phyloP scores from a whole-genome alignment of 1,140 invertebrate species.

The Leptopilina clavipes region DNA sequence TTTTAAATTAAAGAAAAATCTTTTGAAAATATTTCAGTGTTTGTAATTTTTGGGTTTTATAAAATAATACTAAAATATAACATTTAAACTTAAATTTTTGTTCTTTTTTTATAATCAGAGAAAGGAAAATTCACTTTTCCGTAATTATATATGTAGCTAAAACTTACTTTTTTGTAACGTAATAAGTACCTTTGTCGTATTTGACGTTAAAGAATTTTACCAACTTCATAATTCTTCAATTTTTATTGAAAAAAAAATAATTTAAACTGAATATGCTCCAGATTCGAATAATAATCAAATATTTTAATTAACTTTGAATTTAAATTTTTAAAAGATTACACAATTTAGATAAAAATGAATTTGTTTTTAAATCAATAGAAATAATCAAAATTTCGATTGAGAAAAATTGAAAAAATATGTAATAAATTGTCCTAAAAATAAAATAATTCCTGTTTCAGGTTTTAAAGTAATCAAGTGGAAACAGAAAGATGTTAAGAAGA shows the following conservation, averaged over 20 bases:
- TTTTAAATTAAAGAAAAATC: too few species aligned
- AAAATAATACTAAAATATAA: too few species aligned
- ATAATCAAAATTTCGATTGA: too few species aligned
- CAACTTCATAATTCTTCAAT: background rate
- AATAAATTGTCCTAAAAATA: too few species aligned
- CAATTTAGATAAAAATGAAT: too few species aligned
- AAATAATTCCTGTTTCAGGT: background rate
- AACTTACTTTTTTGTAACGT: background rate
- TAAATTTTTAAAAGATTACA: too few species aligned
- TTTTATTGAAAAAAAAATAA: background rate
- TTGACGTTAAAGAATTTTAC: background rate
- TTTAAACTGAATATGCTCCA: too few species aligned
- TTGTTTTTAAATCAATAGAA: too few species aligned
- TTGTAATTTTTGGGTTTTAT: background rate
- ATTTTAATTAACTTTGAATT: background rate
- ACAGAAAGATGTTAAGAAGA: slow-evolving; percentile 10
- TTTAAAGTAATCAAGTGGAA: background rate
- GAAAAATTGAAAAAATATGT: too few species aligned
- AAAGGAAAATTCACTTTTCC: background rate
- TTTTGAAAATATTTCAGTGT: background rate
- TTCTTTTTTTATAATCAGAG: background rate
- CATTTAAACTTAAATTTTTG: background rate
- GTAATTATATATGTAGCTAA: background rate
- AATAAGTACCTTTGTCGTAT: background rate
- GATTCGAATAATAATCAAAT: too few species aligned